Percentiles rank a stretch among this genome's conserved stretches.
Conservation (phyloP, 92 coral and sea anemone species). For the Paramuricea clavata region DNA sequence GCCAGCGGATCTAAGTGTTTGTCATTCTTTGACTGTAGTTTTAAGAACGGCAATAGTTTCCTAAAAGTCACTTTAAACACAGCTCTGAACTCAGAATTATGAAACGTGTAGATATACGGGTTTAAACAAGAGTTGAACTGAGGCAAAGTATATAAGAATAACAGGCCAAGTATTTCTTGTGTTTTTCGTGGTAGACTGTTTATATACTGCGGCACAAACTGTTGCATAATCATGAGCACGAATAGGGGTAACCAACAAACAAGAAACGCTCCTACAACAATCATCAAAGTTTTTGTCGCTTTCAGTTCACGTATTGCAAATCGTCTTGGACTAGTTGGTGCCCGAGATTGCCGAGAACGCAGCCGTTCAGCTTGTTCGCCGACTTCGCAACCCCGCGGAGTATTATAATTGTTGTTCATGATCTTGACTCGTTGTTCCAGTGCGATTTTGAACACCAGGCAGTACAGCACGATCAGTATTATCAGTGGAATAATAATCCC, state of each 20-base stretch:
- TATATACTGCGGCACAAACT: constrained; percentile 72
- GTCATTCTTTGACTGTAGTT: neutral
- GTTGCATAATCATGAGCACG: constrained; percentile 78
- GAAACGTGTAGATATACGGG: constrained; percentile 91
- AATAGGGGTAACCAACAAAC: constrained; percentile 21
- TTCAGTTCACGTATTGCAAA: constrained; percentile 85
- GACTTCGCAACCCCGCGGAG: no score
- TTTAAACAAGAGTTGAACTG: constrained; percentile 87
- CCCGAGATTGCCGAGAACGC: constrained; percentile 67
- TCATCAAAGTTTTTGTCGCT: constrained; percentile 92
- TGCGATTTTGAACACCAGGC: constrained; percentile 89
- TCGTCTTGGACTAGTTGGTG: constrained; percentile 58
- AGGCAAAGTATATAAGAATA: constrained; percentile 85
- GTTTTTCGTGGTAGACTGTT: constrained; percentile 61
- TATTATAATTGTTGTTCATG: constrained; percentile 33
- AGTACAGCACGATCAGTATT: constrained; percentile 83
- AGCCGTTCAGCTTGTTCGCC: no score
- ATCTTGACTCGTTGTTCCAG: constrained; percentile 82
- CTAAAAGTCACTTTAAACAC: constrained; percentile 68
- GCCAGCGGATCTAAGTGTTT: neutral
- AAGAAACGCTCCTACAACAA: constrained; percentile 1
- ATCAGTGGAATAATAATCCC: constrained; percentile 86
- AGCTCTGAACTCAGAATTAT: constrained; percentile 85
- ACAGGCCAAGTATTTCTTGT: constrained; percentile 76
- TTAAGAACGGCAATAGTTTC: neutral